These are phyloP conservation scores for Gambusia yucatana DNA, from an alignment of 2,797 vertebrate genomes.

Conservation along the genomic window DNA sequence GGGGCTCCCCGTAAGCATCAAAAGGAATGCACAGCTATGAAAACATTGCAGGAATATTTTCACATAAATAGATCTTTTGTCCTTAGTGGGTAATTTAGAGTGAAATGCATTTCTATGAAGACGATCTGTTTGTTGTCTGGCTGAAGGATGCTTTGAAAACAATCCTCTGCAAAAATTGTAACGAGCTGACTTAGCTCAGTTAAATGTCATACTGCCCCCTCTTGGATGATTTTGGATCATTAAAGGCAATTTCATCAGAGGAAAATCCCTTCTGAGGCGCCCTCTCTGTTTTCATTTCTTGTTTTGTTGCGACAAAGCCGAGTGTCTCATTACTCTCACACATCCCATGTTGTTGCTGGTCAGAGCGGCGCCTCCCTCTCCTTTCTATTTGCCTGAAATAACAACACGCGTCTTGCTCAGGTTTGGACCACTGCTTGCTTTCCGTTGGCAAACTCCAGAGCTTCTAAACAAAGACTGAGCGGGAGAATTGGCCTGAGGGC, in stretches of 20 bases:
- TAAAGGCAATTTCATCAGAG: conserved; percentile 27
- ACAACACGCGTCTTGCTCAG: conserved; percentile 36
- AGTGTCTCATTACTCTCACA: conserved; percentile 39
- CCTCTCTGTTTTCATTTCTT: conserved; percentile 21
- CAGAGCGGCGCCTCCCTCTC: conserved; percentile 16
- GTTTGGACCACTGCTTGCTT: conserved; percentile 20
- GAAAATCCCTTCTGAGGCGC: neutral
- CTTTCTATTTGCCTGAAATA: conserved; percentile 51
- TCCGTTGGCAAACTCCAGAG: conserved; percentile 11
- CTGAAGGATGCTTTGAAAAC: conserved; percentile 20
- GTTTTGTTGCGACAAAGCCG: conserved; percentile 18
- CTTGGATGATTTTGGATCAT: conserved; percentile 55
- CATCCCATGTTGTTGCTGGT: conserved; percentile 19
- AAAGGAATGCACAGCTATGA: conserved; percentile 23
- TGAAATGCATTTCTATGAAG: conserved; percentile 19
- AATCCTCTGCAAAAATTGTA: conserved; percentile 25
- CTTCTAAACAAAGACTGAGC: conserved; percentile 27
- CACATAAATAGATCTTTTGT: conserved; percentile 12
- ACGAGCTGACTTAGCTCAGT: conserved; percentile 22
- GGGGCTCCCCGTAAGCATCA: conserved; percentile 32
- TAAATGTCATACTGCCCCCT: conserved; percentile 69
- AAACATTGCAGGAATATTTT: conserved; percentile 5
- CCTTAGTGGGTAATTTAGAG: conserved; percentile 4
- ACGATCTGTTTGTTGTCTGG: conserved; percentile 9
- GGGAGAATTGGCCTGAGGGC: conserved; percentile 49